Evolutionary conservation across 2,113 vertebrate genomes (phyloP).

Genomic region (Tachysurus vachellii): DNA sequence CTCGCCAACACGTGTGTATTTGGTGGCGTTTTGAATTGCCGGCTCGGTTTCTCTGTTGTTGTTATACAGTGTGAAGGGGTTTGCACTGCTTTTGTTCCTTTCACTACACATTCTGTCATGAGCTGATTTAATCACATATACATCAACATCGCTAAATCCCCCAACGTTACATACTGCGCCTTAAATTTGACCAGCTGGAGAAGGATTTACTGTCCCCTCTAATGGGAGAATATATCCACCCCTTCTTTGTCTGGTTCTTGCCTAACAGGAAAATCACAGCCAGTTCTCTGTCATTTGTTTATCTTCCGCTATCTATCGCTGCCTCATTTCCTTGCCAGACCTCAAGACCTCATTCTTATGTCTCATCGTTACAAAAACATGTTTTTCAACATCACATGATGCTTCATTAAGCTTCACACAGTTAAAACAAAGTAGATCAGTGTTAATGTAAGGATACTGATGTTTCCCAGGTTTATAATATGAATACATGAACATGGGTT

Average conservation of each 20-base stretch:
- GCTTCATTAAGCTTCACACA: neutral
- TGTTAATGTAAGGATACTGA: neutral
- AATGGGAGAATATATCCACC: neutral
- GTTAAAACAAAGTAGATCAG: neutral
- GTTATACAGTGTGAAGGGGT: neutral
- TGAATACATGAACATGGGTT: neutral
- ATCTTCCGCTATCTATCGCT: constrained; percentile 6
- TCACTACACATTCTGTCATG: neutral
- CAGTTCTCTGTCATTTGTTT: constrained; percentile 38
- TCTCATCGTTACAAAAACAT: constrained; percentile 22
- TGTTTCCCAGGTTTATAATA: neutral
- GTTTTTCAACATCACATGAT: constrained; percentile 6
- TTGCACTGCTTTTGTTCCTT: too few relatives aligned
- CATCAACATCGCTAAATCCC: neutral
- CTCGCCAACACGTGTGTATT: neutral
- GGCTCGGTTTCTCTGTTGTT: neutral
- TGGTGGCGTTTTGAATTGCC: neutral
- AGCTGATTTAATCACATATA: neutral
- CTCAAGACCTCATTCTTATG: constrained; percentile 3
- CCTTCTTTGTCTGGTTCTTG: constrained; percentile 55
- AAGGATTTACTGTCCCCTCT: neutral
- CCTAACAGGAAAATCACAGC: constrained; percentile 47
- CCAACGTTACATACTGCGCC: neutral
- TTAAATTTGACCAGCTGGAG: neutral
- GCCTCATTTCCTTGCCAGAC: constrained; percentile 16